Evolutionary conservation across 2,113 vertebrate genomes (phyloP).

Genomic region (Sporophila hypoxantha): DNA sequence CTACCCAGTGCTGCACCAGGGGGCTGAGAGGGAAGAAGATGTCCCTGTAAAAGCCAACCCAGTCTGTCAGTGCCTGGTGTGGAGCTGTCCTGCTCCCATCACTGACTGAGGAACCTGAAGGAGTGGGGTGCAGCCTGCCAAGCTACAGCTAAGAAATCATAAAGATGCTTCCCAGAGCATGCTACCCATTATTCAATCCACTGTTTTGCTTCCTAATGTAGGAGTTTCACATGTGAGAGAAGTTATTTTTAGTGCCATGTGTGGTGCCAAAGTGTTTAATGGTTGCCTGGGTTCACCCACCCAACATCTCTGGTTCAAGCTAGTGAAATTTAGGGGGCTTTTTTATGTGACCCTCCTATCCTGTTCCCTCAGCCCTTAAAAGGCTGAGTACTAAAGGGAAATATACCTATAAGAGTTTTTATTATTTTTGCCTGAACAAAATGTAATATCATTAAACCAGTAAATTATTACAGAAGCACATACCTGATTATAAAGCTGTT

Average conservation of each 20-base stretch:
- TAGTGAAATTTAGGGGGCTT: not conserved
- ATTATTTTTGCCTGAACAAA: not conserved
- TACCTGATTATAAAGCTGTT: not conserved
- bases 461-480: not conserved
- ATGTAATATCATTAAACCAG: not conserved
- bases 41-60: rapidly evolving
- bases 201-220: not conserved
- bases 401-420: not conserved
- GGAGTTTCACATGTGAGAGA: not conserved
- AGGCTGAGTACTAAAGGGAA: not conserved
- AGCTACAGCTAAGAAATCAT: not conserved
- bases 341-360: not conserved
- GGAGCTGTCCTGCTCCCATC: rapidly evolving
- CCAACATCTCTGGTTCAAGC: not conserved
- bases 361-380: not conserved
- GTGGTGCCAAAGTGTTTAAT: not conserved
- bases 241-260: not conserved
- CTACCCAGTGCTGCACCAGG: not conserved
- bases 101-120: not conserved
- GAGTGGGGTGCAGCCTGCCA: not conserved
- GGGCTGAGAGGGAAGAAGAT: rapidly evolving
- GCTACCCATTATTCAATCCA: not conserved
- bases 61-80: not conserved
- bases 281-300: not conserved
- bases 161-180: not conserved